Evolutionary conservation across 2,113 vertebrate genomes (phyloP), one percentile per base, ranked within the genome.

Genomic region (Herpailurus yagouaroundi): DNA sequence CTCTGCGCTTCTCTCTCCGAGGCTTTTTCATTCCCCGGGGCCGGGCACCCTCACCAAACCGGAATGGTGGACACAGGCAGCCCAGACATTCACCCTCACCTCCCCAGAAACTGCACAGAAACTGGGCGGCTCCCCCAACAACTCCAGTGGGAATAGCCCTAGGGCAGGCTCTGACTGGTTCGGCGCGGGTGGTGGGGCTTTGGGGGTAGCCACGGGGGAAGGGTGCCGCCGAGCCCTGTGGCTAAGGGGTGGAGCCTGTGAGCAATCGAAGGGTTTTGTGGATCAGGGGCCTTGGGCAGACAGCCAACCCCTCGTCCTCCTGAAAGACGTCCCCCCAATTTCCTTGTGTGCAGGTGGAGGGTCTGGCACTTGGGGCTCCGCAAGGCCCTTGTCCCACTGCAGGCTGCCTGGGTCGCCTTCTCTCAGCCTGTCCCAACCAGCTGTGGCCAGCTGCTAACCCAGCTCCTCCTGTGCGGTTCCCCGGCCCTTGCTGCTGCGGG

Each of bases 381-480:
- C 71, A 97, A 94, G 66, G 87, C 14, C 14, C 73, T 86, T 38
- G 68, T 18, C 8, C 89, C 66, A 0, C 41, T 66, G 2, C n/a
- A 98, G 87, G 89, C 97, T 9, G 94, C 99, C 1, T 99, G 99
- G 99, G 76, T 92, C 0, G 97, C 99, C 95, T 99, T 99, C 98
- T 99, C 99, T 2, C 98, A 96, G 60, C 99, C 99, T 0, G 57
- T 98, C 16, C 99, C 99, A 31, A 96, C 96, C 73, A 97, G 68
- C 10, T 4, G 96, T 94, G 97, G 97, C 48, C 99, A 99, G 84
- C 80, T 99, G 29, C 81, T 99, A 27, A 97, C 93, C 33, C 98
- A 99, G 25, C 97, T 99, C 55, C 89, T 98, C 89, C 98, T 99
- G 89, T 99, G 99, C 8, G 98, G 97, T 23, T 93, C 96, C 1